Base-by-base conservation (phyloP, 2,888 invertebrate species). In the Doris montereyensis region DNA sequence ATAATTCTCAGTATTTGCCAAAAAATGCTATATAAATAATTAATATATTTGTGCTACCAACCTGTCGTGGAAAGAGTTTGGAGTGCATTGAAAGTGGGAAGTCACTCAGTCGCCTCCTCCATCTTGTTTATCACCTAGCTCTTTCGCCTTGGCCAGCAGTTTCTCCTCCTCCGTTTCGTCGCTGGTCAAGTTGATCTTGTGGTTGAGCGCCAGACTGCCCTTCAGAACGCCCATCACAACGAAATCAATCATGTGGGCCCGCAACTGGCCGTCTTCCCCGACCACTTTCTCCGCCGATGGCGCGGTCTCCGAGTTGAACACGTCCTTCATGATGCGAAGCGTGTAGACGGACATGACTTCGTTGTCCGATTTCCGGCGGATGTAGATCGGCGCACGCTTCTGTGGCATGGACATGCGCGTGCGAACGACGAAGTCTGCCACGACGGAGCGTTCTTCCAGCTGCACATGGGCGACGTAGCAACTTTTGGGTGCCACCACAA, bases 391-490 rank as follows among this genome's bases (percentile, higher is more conserved):
- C 0, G 81, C 82, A 1, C 71, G 26, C 17, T 72, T 76, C 32
- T 72, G 76, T 10, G 81, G 82, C 74, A 82, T 77, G 8, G 77
- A 67, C 76, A 82, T 79, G 3, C 78, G 58, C 24, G 77, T 81
- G 34, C 52, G 35, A 17, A 82, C 81, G 35, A 60, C 71, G 65
- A 84, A 84, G 13, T 76, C 76, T 1, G 79, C 81, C 52, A 79
- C 68, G 8, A 84, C 52, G 26, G 58, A 52, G 0, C 76, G 41
- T 26, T 84, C 82, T 28, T 82, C 81, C 73, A 84, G 76, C 58
- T 81, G 71, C 0, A 84, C 78, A 17, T 78, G 77, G 24, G 82
- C 82, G 4, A 70, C 74, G 76, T 82, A 84, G 52, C 76, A 76
- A 35, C 82, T 78, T 52, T 81, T 75, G 30, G 80, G 71, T 13